Evolutionary conservation across 2,797 vertebrate species (phyloP).

Genomic region (Coreius guichenoti): DNA sequence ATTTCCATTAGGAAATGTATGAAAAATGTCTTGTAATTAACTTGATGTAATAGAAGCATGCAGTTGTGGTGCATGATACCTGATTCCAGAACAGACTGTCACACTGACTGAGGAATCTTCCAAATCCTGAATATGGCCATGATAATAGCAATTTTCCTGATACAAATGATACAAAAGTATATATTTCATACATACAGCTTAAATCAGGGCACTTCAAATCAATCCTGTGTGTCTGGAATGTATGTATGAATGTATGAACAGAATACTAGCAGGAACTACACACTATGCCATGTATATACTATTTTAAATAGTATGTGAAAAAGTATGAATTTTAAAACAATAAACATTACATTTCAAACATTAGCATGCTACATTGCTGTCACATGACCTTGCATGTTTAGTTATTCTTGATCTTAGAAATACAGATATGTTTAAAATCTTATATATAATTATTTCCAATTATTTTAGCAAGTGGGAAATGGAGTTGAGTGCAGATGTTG

Average conservation of each 20-base stretch:
- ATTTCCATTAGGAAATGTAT: neutral
- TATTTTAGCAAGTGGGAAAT: neutral
- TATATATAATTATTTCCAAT: neutral
- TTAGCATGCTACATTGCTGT: neutral
- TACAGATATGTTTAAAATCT: neutral
- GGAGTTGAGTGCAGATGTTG: neutral
- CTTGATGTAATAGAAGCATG: neutral
- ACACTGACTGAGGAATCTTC: conserved; percentile 82
- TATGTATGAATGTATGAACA: too few species aligned
- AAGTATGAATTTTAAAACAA: too few species aligned
- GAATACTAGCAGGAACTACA: neutral
- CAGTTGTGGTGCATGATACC: conserved; percentile 69
- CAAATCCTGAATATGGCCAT: conserved; percentile 82
- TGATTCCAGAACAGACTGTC: conserved; percentile 85
- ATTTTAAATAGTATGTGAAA: neutral
- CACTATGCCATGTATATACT: neutral
- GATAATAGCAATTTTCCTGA: conserved; percentile 91
- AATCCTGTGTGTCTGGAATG: neutral
- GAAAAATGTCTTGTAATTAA: neutral
- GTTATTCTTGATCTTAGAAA: neutral
- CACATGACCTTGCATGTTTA: neutral
- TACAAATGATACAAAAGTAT: neutral
- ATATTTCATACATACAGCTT: neutral
- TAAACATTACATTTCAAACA: too few species aligned
- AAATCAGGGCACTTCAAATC: neutral